Evolutionary conservation across 2,888 invertebrate genomes (phyloP).

Genomic region (Tenthredo amoena): DNA sequence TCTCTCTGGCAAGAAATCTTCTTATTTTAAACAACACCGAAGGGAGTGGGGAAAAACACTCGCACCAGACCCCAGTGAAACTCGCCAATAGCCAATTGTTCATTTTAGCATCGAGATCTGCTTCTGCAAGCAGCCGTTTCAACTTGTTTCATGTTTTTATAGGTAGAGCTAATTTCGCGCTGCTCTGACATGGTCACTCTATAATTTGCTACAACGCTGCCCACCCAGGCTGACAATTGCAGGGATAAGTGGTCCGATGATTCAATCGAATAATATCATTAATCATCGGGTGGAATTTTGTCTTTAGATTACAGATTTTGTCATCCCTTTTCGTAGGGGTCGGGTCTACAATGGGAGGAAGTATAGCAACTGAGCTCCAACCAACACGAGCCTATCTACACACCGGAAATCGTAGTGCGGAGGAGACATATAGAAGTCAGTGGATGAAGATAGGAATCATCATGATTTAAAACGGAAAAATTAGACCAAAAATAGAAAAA

Average conservation of each 20-base stretch:
- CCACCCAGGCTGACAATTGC: slow-evolving; percentile 71
- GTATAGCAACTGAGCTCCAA: slow-evolving; percentile 69
- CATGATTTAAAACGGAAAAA: neutral
- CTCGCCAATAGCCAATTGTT: slow-evolving; percentile 74
- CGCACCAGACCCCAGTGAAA: slow-evolving; percentile 78
- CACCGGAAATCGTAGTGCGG: slow-evolving; percentile 65
- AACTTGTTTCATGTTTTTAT: neutral
- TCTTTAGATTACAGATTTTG: slow-evolving; percentile 65
- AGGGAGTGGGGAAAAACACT: slow-evolving; percentile 74
- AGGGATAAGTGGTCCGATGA: slow-evolving; percentile 35
- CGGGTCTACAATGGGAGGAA: slow-evolving; percentile 68
- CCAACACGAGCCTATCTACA: slow-evolving; percentile 76
- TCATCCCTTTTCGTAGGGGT: slow-evolving; percentile 77
- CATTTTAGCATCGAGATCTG: neutral
- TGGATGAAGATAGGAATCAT: neutral
- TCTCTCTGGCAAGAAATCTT: slow-evolving; percentile 58
- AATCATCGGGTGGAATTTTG: slow-evolving; percentile 38
- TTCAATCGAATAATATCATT: neutral
- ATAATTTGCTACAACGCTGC: slow-evolving; percentile 74
- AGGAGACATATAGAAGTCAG: slow-evolving; percentile 59
- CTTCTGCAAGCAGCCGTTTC: neutral
- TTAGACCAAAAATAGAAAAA: neutral
- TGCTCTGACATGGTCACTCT: slow-evolving; percentile 74
- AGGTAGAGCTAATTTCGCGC: slow-evolving; percentile 54
- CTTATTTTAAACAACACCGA: slow-evolving; percentile 71